Evolutionary conservation across 2,113 vertebrate species (phyloP), one percentile per base, ranked within the genome.

Genomic region (Miniopterus natalensis): DNA sequence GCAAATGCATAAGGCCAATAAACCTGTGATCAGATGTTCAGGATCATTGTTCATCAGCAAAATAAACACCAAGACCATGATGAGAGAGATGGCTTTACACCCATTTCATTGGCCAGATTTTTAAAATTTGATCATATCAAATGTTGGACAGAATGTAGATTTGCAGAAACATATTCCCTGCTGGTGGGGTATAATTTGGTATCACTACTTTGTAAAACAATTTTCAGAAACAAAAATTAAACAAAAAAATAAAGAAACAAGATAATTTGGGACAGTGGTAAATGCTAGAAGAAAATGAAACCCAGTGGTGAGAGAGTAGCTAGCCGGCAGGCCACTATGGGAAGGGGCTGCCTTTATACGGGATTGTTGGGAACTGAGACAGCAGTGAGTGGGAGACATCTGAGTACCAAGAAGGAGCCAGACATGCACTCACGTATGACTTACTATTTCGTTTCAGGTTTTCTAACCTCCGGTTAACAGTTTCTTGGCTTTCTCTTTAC

Each of bases 401-500:
- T 53, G 36, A 47, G 10, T 75, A 11, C 8, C 18, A 42, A 47
- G 13, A 61, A 63, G 20, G 25, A 66, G 9, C 17, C 77, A 40
- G 65, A 27, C 11, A 2, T 20, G 5, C 21, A n/a, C 78, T 75
- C 77, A 36, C 59, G 42, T 45, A 18, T 51, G 12, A 31, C 21
- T 75, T 27, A 21, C 12, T 59, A 2, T 42, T 90, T 81, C 85
- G 80, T 59, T 65, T 5, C 14, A 40, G 23, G 27, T 71, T 75
- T 84, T 31, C 40, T 45, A 59, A 80, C 6, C 8, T 87, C 71
- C 83, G 14, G 36, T 15, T 94, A 95, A 96, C 15, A 17, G 29
- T 74, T n/a, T 70, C 27, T 65, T 59, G 51, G 27, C 51, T 86
- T 96, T 97, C 55, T 97, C 90, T 90, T 97, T 97, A 36, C 95